Base-by-base conservation (phyloP, 2,797 vertebrate species). In the Thripadectes ignobilis region DNA sequence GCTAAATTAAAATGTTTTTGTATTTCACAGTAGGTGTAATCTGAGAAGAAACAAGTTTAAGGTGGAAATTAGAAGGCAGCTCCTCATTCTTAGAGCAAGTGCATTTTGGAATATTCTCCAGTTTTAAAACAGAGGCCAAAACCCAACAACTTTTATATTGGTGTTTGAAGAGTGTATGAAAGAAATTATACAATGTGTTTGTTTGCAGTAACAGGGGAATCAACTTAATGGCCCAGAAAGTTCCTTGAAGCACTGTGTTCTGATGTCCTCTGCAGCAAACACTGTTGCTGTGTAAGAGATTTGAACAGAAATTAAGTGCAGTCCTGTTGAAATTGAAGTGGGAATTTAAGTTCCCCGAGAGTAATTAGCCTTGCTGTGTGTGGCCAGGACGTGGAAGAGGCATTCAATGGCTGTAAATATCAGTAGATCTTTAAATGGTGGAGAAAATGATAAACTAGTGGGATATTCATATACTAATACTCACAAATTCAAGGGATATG, bases 301-400 rank as follows among this genome's bases (percentile, higher is more conserved):
- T 85, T 76, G 79, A 92, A 57, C 66, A 91, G 85, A 96, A 97
- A 96, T 93, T 86, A 95, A 88, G 71, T 54, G 57, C 91, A 94
- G 95, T 93, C 66, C 59, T 95, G 88, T 89, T 93, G 94, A 96
- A 97, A 96, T 90, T 97, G 92, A 89, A 95, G 89, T 84, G 95
- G 94, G 95, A 96, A 91, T 96, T 96, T 90, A 67, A 81, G 76
- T 92, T 96, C 69, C 93, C 63, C 26, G 0, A 76, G 92, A 92
- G 89, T 96, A 95, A 97, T 97, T 96, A 96, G 62, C 87, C 39
- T 86, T 94, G 22, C 87, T 93, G 89, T 93, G 95, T 95, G 96
- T 96, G 96, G 89, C 66, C 88, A 20, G 77, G 63, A 95, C 55
- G 36, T 39, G 66, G 92, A 94, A 91, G 92, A 95, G 71, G 61